A percentile compares a stretch with the other conserved stretches of the same genome.
Evolutionary conservation across 2,888 invertebrate species (phyloP).

Genomic region (Pandemis heparana): DNA sequence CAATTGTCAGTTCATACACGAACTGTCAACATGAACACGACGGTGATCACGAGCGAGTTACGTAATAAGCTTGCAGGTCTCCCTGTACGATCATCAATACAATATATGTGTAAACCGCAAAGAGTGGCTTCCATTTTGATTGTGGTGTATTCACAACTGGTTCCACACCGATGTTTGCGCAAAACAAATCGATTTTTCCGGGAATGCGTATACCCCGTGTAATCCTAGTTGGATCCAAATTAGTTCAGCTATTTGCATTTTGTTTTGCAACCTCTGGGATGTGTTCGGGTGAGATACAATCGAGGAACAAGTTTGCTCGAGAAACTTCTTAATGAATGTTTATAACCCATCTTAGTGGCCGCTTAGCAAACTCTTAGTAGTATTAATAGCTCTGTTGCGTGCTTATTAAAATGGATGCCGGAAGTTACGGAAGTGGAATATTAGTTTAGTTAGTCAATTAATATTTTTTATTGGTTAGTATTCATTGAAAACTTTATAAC

Average conservation of each 20-base stretch:
- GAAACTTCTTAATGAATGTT: slow-evolving; percentile 13
- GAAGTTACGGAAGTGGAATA: not conserved
- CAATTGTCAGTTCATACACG: no score
- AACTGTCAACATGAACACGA: no score
- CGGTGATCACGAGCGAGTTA: no score
- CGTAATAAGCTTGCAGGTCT: no score
- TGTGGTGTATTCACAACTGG: no score
- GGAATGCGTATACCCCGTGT: not conserved
- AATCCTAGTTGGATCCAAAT: slow-evolving; percentile 2
- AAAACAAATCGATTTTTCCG: slow-evolving; percentile 7
- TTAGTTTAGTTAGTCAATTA: not conserved
- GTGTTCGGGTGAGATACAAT: slow-evolving; percentile 1
- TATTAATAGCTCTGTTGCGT: slow-evolving; percentile 6
- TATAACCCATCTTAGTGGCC: slow-evolving; percentile 1
- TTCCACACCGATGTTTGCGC: no score
- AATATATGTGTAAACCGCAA: no score
- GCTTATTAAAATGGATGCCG: slow-evolving; percentile 5
- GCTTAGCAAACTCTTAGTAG: slow-evolving; percentile 11
- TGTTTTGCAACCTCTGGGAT: not conserved
- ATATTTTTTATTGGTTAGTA: not conserved
- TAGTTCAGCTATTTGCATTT: slow-evolving; percentile 5
- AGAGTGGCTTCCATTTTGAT: no score
- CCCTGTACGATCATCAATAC: no score
- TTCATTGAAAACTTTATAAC: not conserved
- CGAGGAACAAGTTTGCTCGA: not conserved